Evolutionary conservation across 2,888 invertebrate species (phyloP).

Genomic region (Meganola albula): DNA sequence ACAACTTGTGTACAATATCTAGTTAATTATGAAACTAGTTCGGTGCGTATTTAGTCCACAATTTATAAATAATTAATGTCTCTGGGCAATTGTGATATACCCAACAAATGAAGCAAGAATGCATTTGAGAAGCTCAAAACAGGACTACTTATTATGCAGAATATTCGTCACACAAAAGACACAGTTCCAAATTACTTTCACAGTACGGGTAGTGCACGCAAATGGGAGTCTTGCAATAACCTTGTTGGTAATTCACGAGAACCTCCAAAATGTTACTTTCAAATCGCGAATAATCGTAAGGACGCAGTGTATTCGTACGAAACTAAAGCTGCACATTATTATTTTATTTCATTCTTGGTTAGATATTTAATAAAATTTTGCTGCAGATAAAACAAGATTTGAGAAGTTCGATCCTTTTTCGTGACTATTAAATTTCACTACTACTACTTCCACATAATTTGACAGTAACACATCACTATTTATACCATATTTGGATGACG

Average conservation of each 20-base stretch:
- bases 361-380: constrained; percentile 18
- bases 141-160: too few relatives aligned
- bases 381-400: too few relatives aligned
- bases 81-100: too few relatives aligned
- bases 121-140: too few relatives aligned
- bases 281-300: constrained; percentile 29
- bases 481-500: constrained; percentile 35
- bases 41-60: too few relatives aligned
- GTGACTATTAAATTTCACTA: too few relatives aligned
- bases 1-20: too few relatives aligned
- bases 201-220: constrained; percentile 63
- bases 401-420: constrained; percentile 29
- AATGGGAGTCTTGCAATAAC: constrained; percentile 54
- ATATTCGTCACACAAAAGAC: too few relatives aligned
- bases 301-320: constrained; percentile 19
- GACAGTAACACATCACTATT: constrained; percentile 39
- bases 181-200: constrained; percentile 71
- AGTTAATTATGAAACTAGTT: too few relatives aligned
- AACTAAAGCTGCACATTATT: background rate
- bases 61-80: too few relatives aligned
- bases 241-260: constrained; percentile 47
- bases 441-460: too few relatives aligned
- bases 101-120: too few relatives aligned
- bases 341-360: background rate
- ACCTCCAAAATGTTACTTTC: constrained; percentile 49